Evolutionary conservation across 2,888 invertebrate species (phyloP).

Genomic region (Octodonta nipae): DNA sequence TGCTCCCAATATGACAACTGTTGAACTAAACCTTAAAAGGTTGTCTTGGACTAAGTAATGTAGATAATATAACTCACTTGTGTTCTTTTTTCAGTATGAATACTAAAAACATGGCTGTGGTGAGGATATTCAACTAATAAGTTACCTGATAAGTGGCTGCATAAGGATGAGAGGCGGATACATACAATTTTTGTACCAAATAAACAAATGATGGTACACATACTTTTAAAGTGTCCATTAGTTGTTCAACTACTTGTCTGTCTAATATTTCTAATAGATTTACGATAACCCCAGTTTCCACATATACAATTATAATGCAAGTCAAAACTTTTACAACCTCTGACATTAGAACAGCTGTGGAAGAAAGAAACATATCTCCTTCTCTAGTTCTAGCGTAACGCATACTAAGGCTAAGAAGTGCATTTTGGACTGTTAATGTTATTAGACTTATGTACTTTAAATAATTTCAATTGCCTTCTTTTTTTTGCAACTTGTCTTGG

Average conservation of each 20-base stretch:
- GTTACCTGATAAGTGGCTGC: conserved; percentile 96
- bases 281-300: conserved; percentile 55
- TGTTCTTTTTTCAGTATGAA: too few species aligned
- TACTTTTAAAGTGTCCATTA: conserved; percentile 76
- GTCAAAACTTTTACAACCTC: conserved; percentile 78
- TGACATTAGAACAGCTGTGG: conserved; percentile 89
- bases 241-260: conserved; percentile 64
- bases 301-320: conserved; percentile 66
- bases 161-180: conserved; percentile 93
- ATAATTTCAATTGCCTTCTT: too few species aligned
- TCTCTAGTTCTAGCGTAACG: conserved; percentile 79
- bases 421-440: conserved; percentile 92
- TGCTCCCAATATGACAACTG: conserved; percentile 55
- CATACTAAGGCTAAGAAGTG: conserved; percentile 88
- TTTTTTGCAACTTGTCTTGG: too few species aligned
- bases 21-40: conserved; percentile 53
- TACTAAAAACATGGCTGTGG: too few species aligned
- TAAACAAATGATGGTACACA: conserved; percentile 92
- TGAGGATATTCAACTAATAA: too few species aligned
- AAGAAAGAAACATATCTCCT: conserved; percentile 80
- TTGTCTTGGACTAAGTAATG: too few species aligned
- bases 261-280: conserved; percentile 48
- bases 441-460: conserved; percentile 84
- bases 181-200: conserved; percentile 89
- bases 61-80: too few species aligned